Percentiles rank a stretch among this genome's conserved stretches.
Evolutionary conservation across 1,140 invertebrate species (phyloP).

Genomic region (Bombus confusus): DNA sequence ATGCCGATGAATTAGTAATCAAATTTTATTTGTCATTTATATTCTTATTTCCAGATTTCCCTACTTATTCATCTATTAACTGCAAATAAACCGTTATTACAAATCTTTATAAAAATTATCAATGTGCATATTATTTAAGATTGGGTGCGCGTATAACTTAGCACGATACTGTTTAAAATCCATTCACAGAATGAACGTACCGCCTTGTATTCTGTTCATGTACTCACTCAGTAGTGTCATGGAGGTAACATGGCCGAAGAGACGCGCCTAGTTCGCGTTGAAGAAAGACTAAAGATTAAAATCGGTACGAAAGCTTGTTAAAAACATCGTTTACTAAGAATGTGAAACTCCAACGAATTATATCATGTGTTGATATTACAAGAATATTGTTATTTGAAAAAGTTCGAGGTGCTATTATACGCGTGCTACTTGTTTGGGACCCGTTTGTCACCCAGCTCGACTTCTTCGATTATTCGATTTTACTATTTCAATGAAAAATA

Average conservation of each 20-base stretch:
- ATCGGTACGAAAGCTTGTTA: constrained; percentile 85
- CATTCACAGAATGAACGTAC: constrained; percentile 81
- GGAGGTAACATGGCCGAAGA: constrained; percentile 93
- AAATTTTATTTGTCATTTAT: too few relatives aligned
- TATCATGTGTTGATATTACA: neutral
- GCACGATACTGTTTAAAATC: constrained; percentile 74
- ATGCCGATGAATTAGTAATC: too few relatives aligned
- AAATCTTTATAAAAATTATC: neutral
- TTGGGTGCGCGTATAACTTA: neutral
- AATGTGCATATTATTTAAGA: neutral
- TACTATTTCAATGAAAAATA: constrained; percentile 16
- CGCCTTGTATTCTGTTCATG: constrained; percentile 77
- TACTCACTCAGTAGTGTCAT: constrained; percentile 83
- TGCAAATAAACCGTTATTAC: too few relatives aligned
- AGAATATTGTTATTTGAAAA: constrained; percentile 22
- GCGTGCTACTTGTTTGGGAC: constrained; percentile 29
- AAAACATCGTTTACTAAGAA: constrained; percentile 21
- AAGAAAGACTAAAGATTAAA: constrained; percentile 93
- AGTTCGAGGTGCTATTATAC: constrained; percentile 3
- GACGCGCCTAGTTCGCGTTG: constrained; percentile 91
- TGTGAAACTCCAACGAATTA: neutral
- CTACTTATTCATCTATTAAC: too few relatives aligned
- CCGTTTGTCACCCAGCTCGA: constrained; percentile 63
- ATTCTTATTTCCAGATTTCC: too few relatives aligned
- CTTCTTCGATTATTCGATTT: constrained; percentile 50